A percentile compares a stretch with the other conserved stretches of the same genome.
Conservation (phyloP, 2,797 vertebrate genomes). For the Labroides dimidiatus region DNA sequence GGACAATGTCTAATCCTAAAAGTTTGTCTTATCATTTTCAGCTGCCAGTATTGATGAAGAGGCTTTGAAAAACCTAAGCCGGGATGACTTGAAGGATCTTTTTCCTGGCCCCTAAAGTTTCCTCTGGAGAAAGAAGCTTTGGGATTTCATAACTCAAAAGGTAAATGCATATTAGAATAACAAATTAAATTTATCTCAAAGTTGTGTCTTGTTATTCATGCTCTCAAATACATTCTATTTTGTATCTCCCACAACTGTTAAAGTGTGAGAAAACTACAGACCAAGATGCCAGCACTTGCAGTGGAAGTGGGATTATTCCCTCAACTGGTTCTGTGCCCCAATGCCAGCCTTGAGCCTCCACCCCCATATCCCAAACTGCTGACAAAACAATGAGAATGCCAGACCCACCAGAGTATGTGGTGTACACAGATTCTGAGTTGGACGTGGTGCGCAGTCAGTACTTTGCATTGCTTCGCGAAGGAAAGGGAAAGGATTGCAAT, state of each 20-base stretch:
- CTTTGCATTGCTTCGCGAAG: neutral
- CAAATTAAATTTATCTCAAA: too few species aligned
- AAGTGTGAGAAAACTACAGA: neutral
- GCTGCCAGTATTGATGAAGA: neutral
- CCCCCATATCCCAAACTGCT: neutral
- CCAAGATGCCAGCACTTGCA: neutral
- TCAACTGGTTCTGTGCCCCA: neutral
- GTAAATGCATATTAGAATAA: neutral
- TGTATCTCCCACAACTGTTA: neutral
- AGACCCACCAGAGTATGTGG: neutral
- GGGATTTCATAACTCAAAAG: neutral
- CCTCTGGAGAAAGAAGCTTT: neutral
- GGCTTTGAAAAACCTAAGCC: neutral
- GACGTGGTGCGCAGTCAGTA: neutral
- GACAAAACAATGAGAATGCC: neutral
- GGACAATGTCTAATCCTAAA: too few species aligned
- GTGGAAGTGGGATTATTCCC: neutral
- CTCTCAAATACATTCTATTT: neutral
- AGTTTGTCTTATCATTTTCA: neutral
- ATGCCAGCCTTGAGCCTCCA: neutral
- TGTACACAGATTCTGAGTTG: neutral
- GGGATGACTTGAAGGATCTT: constrained; percentile 1
- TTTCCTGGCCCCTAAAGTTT: neutral
- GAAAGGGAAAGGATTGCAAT: too few species aligned
- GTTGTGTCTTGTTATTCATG: neutral